Percentiles rank a stretch among this genome's conserved stretches.
phyloP scores from a whole-genome alignment of 2,888 invertebrate species.

The Philopedon plagiatum region DNA sequence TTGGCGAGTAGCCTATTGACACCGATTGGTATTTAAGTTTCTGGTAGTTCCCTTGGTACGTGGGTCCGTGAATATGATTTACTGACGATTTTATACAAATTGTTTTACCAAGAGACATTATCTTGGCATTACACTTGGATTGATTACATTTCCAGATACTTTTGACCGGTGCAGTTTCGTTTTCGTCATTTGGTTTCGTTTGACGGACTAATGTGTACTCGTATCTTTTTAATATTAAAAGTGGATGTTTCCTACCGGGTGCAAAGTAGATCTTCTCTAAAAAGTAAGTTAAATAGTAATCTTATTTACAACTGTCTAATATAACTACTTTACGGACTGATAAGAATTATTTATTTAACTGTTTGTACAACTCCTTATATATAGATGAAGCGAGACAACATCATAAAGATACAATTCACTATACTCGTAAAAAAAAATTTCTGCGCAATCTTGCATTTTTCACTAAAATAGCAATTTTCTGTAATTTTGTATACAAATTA shows the following conservation, averaged over 20 bases:
- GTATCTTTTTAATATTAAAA: conserved; percentile 3
- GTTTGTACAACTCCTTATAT: too few species aligned
- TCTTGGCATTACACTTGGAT: conserved; percentile 1
- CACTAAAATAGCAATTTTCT: too few species aligned
- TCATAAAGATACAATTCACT: too few species aligned
- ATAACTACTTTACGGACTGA: too few species aligned
- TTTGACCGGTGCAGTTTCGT: not conserved
- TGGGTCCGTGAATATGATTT: conserved; percentile 5
- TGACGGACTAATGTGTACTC: conserved; percentile 8
- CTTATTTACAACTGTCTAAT: too few species aligned
- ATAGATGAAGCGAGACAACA: too few species aligned
- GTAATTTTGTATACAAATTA: too few species aligned
- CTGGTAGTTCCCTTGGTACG: not conserved
- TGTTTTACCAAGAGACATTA: not conserved
- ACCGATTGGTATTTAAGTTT: not conserved
- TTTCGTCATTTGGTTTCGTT: not conserved
- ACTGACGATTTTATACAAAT: conserved; percentile 1
- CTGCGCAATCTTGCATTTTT: too few species aligned
- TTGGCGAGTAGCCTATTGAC: not conserved
- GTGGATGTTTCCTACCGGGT: conserved; percentile 5
- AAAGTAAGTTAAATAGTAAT: not conserved
- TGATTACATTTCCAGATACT: conserved; percentile 10
- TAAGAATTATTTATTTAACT: too few species aligned
- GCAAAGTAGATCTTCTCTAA: conserved; percentile 26
- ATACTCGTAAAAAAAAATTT: too few species aligned